Base-by-base conservation (phyloP, 2,797 vertebrate species). In the Alcedo quadribrachys region DNA sequence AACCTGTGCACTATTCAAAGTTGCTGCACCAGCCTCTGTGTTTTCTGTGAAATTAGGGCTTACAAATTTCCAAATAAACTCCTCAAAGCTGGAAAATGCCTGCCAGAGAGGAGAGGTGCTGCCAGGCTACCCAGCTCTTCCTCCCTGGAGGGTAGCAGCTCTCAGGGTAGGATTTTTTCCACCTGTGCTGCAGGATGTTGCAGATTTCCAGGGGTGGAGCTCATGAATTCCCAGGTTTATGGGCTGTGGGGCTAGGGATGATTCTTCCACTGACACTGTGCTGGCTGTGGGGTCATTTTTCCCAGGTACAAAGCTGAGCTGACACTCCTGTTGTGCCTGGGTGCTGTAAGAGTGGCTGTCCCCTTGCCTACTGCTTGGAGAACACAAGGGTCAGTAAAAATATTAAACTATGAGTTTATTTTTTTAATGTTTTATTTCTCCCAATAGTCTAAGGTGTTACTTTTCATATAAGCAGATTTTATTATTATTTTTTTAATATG, bases 231-330 rank as follows among this genome's bases (percentile, higher is more conserved):
- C 42, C 16, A 5, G 2, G 2, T 27, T 74, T 74, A 9, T 8
- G 4, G 2, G 12, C 57, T 66, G 27, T 55, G 51, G 35, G 37
- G 20, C 30, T 33, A 27, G 27, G 54, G 32, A 11, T 1, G 60
- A 15, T 50, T 71, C 21, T 40, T 28, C 46, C 21, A 6, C 24
- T 1, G 0, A 4, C 6, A 2, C 32, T 14, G 11, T 21, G 24
- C 42, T 79, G 37, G 15, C 40, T 42, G 32, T 58, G 8, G 15
- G 43, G 43, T 30, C 15, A 2, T 58, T 71, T 76, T 40, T 40
- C 32, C 37, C 48, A 68, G 43, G 12, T 5, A 1, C 0, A 27
- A 24, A 40, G 57, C 32, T 70, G 54, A 69, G 79, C 3, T 9
- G 12, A 15, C 37, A 11, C 33, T 65, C 15, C 43, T 76, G 33